Base-by-base conservation (phyloP, 2,113 vertebrate species). In the Peromyscus californicus region DNA sequence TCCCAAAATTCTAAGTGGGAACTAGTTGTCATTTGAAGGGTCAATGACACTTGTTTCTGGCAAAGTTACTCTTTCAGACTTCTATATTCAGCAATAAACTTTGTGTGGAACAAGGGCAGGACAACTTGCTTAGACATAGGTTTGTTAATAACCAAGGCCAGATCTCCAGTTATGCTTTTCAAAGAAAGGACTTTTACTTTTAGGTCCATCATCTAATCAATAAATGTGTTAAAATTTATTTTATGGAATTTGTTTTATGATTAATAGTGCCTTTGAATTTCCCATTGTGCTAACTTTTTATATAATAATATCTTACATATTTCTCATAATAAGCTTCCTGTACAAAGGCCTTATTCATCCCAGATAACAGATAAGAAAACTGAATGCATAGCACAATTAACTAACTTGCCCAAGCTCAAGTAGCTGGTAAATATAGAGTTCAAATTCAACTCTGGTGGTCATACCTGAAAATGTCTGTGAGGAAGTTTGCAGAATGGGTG, bases 91-190 rank as follows among this genome's bases (percentile, higher is more conserved):
- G 91, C 17, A 48, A 9, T 13, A 3, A 92, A 51, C 26, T 45
- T 69, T 13, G 29, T 11, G 0, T 74, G 15, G 22, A 51, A 8
- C 72, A 36, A 1, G 13, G 75, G 39, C 21, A 33, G 36, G 51
- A 11, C 21, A 12, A 12, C 26, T 26, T 3, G 42, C 61, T 48
- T 0, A 21, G 76, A 31, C 2, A 26, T 4, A 3, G 2, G 5
- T 3, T 24, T 17, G n/a, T 33, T 17, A 6, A 22, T 22, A 45
- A 3, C 75, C 67, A 1, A 3, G 72, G 70, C 39, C 48, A 7
- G 82, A n/a, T 5, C 22, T 33, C 84, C 12, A 9, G 0, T 5
- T 1, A n/a, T 8, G 1, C n/a, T 51, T 6, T 0, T 5, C 6
- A 26, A 74, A 33, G 24, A 12, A 36, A 12, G 33, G 33, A 0